Evolutionary conservation across 2,797 vertebrate genomes (phyloP).

Genomic region (Typhlichthys eigenmanni): DNA sequence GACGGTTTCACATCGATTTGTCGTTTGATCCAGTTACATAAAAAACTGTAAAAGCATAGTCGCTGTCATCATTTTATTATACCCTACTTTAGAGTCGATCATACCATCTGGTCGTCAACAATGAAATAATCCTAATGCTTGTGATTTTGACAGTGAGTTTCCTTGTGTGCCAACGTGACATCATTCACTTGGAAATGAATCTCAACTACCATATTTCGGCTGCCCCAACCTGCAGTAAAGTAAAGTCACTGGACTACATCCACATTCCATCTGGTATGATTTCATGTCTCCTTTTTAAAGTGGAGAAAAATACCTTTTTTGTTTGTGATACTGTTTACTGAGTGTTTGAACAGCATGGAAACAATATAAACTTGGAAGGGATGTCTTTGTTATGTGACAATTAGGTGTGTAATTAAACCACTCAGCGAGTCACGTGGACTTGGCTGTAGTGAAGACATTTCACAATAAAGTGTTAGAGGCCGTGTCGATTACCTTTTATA

Average conservation of each 20-base stretch:
- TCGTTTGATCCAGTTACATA: too few species aligned
- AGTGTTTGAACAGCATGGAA: background rate
- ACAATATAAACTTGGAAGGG: background rate
- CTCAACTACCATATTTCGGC: conserved; percentile 42
- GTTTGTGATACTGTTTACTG: conserved; percentile 15
- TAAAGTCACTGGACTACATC: conserved; percentile 43
- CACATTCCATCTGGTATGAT: conserved; percentile 36
- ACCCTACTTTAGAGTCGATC: too few species aligned
- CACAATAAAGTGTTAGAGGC: conserved; percentile 16
- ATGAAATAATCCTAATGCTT: too few species aligned
- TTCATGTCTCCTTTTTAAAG: conserved; percentile 43
- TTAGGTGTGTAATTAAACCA: conserved; percentile 12
- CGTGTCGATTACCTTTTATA: too few species aligned
- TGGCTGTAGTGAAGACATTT: conserved; percentile 12
- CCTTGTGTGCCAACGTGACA: conserved; percentile 50
- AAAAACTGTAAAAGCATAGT: too few species aligned
- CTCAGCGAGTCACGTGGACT: too few species aligned
- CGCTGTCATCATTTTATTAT: too few species aligned
- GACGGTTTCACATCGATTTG: too few species aligned
- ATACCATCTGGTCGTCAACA: too few species aligned
- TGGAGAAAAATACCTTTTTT: conserved; percentile 38
- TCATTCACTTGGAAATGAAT: conserved; percentile 58
- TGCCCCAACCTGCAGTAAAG: conserved; percentile 50
- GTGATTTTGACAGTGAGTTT: conserved; percentile 54
- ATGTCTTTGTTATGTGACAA: background rate